Evolutionary conservation across 2,797 vertebrate species (phyloP).

Genomic region (Toxotes lorentzi): DNA sequence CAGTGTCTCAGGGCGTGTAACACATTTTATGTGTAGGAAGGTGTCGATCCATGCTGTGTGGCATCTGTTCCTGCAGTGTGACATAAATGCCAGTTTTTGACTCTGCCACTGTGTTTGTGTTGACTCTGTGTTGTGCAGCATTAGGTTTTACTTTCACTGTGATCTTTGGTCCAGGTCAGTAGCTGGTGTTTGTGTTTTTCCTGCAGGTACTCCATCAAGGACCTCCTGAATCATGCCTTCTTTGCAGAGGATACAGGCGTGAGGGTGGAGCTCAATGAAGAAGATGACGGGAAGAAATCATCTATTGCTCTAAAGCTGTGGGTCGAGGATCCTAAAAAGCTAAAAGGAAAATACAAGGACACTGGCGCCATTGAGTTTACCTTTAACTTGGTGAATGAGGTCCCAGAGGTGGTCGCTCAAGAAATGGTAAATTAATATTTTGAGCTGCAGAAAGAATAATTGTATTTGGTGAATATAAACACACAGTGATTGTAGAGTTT

Average conservation of each 20-base stretch:
- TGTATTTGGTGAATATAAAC: neutral
- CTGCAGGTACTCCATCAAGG: conserved; percentile 96
- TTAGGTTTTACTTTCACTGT: conserved; percentile 36
- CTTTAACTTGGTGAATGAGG: conserved; percentile 94
- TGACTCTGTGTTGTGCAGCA: conserved; percentile 32
- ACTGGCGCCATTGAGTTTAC: conserved; percentile 98
- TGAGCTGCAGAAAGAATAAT: neutral
- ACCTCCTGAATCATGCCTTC: conserved; percentile 98
- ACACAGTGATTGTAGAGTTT: neutral
- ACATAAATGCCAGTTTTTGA: conserved; percentile 54
- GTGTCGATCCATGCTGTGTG: conserved; percentile 36
- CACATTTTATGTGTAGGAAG: conserved; percentile 5
- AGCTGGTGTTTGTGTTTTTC: conserved; percentile 52
- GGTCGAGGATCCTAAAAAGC: conserved; percentile 98
- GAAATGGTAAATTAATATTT: conserved; percentile 90
- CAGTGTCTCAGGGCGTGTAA: neutral
- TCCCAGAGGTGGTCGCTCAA: conserved; percentile 96
- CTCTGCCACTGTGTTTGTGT: conserved; percentile 48
- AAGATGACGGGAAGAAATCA: conserved; percentile 95
- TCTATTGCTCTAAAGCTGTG: conserved; percentile 97
- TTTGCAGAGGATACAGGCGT: conserved; percentile 99
- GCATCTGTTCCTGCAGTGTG: conserved; percentile 46
- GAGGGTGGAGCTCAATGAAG: conserved; percentile 98
- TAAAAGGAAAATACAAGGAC: conserved; percentile 99
- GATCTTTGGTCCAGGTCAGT: conserved; percentile 37